Conservation (phyloP, 2,888 invertebrate species). For the Drosophila meridionalis region DNA sequence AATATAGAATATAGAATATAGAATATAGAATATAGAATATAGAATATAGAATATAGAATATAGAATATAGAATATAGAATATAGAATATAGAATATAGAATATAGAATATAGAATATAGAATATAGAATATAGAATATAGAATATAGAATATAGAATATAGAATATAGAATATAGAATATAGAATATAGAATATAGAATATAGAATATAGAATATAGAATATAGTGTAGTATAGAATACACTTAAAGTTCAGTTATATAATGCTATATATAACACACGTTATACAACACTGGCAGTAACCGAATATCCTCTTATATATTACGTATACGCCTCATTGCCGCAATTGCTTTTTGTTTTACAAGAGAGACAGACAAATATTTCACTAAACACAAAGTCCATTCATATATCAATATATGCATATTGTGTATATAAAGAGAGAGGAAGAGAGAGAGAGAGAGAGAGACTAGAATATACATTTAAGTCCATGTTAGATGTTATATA, state of each 20-base stretch:
- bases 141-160: constrained; percentile 5
- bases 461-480: neutral
- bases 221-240: neutral
- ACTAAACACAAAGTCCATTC: constrained; percentile 2
- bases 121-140: constrained; percentile 7
- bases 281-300: constrained; percentile 13
- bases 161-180: constrained; percentile 3
- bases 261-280: neutral
- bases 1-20: too few relatives aligned
- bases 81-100: neutral
- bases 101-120: constrained; percentile 2
- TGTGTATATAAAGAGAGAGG: neutral
- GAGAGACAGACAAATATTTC: constrained; percentile 32
- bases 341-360: constrained; percentile 57
- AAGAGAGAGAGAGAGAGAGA: neutral
- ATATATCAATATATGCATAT: constrained; percentile 24
- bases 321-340: constrained; percentile 54
- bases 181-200: constrained; percentile 1
- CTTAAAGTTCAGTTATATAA: neutral
- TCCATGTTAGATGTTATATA: constrained; percentile 49
- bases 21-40: too few relatives aligned
- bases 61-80: too few relatives aligned
- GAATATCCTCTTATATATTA: constrained; percentile 42
- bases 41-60: too few relatives aligned
- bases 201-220: neutral